These are phyloP conservation scores for Saguinus imperator DNA, from an alignment of 2,113 vertebrate genomes.

Conservation along the genomic window DNA sequence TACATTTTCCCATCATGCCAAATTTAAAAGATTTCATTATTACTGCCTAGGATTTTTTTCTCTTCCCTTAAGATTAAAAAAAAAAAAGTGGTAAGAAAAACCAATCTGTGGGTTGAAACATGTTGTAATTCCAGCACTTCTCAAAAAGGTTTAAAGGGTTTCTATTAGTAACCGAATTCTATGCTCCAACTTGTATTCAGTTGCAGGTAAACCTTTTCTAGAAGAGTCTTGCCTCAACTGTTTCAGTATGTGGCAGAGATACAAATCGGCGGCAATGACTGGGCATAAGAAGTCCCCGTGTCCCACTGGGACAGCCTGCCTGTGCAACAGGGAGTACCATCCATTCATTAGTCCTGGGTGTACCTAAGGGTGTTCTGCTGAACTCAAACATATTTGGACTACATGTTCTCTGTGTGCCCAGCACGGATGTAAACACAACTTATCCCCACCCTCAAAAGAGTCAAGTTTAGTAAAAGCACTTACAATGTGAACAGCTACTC, in stretches of 20 bases:
- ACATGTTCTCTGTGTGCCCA: not conserved
- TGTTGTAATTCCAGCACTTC: slow-evolving; percentile 8
- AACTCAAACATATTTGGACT: not conserved
- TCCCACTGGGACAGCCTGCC: not conserved
- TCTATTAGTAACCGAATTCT: not conserved
- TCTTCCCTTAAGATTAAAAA: not conserved
- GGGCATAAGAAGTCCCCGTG: not conserved
- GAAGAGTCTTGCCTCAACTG: not conserved
- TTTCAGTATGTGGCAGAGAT: not conserved
- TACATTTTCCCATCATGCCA: slow-evolving; percentile 33
- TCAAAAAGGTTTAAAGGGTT: slow-evolving; percentile 11
- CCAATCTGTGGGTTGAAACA: not conserved
- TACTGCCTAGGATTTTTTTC: not conserved
- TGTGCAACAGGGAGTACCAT: not conserved
- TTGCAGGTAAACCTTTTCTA: not conserved
- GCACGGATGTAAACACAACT: not conserved
- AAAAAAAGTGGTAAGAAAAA: not conserved
- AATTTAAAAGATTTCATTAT: slow-evolving; percentile 52
- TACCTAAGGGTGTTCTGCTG: not conserved
- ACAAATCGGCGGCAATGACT: not conserved
- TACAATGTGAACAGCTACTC: not conserved
- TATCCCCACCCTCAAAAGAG: not conserved
- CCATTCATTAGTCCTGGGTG: not conserved
- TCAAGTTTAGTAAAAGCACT: not conserved
- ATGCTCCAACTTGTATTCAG: not conserved